A percentile compares a stretch with the other conserved stretches of the same genome.
These are phyloP conservation scores for Hoplostethus mediterraneus DNA, from an alignment of 2,797 vertebrate genomes.

Conservation along the genomic window DNA sequence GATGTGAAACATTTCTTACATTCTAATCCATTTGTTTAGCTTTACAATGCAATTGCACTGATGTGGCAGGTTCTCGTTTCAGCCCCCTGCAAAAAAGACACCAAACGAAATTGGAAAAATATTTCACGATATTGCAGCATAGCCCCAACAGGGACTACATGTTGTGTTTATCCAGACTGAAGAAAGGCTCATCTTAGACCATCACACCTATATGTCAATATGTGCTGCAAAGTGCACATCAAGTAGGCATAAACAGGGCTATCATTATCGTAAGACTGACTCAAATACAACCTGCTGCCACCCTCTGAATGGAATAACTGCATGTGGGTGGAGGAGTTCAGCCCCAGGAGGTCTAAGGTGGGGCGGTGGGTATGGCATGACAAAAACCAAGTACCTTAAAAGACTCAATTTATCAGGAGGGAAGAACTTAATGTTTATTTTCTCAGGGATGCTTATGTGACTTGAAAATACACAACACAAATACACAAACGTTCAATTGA, in stretches of 20 bases:
- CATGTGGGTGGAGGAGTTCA: constrained; percentile 15
- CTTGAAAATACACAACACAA: not conserved
- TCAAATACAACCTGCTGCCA: constrained; percentile 20
- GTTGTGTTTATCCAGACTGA: constrained; percentile 57
- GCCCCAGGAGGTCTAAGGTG: not conserved
- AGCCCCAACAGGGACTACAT: constrained; percentile 27
- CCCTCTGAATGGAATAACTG: constrained; percentile 10
- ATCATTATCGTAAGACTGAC: constrained; percentile 47
- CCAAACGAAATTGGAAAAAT: constrained; percentile 68
- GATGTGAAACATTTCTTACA: constrained; percentile 74
- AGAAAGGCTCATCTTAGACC: constrained; percentile 45
- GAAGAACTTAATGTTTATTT: no score
- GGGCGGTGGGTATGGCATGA: not conserved
- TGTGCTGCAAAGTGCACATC: constrained; percentile 41
- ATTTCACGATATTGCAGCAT: constrained; percentile 58
- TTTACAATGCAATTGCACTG: constrained; percentile 63
- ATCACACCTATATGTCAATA: constrained; percentile 46
- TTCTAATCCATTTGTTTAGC: constrained; percentile 82
- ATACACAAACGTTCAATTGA: not conserved
- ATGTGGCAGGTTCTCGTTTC: constrained; percentile 70
- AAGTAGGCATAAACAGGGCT: constrained; percentile 21
- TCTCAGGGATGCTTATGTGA: no score
- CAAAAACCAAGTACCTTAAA: constrained; percentile 1
- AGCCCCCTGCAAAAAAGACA: constrained; percentile 47
- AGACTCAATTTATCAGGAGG: no score